Evolutionary conservation across 2,797 vertebrate genomes (phyloP), one percentile per base, ranked within the genome.

Genomic region (Alectoris magna): DNA sequence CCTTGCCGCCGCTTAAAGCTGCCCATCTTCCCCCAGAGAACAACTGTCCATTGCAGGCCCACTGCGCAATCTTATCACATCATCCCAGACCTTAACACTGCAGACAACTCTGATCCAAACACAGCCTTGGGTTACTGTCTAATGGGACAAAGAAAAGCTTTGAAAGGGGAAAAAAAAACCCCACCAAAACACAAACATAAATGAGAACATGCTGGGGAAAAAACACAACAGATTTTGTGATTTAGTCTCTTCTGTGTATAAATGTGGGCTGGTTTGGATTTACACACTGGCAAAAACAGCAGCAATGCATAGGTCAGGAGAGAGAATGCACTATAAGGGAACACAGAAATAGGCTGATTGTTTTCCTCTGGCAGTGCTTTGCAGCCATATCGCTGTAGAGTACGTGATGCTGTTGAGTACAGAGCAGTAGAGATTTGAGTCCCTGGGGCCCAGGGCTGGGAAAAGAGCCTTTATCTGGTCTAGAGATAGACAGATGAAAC

Each of bases 331-430:
- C 10, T 38, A 5, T 67, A 43, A 77, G 18, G 29, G 59, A 93
- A 49, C 19, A 58, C 19, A 76, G 43, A 86, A 88, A 60, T 3
- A 64, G 15, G 43, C 36, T 56, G 49, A 75, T 41, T 70, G 36
- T 75, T 91, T 84, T 91, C 67, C 59, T 56, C 70, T 73, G 62
- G 62, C 66, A 74, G 38, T 38, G 36, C 41, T 94, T 84, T 83
- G n/a, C 55, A 86, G 55, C 26, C 58, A 66, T 39, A 62, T 75
- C 41, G 16, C 62, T 63, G 34, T n/a, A 46, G 27, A 73, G 27
- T 14, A 76, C 0, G 1, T 68, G 36, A 56, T 83, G 31, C 67
- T 53, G 24, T 29, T 19, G 64, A 72, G 34, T 26, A 66, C 14
- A 75, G 17, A 94, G 39, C 72, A 67, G 36, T 8, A 91, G 38